These are phyloP conservation scores for Ericerus pela DNA, from an alignment of 1,140 invertebrate genomes.

Conservation along the genomic window DNA sequence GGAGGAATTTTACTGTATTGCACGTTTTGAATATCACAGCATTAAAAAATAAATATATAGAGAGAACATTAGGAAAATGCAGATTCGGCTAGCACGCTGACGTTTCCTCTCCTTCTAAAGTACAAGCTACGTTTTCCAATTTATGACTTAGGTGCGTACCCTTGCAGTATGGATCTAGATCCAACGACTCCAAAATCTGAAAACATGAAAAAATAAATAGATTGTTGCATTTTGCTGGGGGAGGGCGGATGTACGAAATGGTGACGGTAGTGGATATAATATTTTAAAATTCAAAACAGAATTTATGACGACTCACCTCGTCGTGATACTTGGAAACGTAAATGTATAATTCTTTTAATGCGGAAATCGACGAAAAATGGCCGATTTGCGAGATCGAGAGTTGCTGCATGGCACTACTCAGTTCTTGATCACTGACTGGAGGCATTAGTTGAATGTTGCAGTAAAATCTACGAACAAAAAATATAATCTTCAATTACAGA, in stretches of 20 bases:
- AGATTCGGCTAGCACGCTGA: constrained; percentile 36
- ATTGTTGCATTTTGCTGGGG: neutral
- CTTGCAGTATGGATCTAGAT: constrained; percentile 61
- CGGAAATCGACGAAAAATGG: constrained; percentile 78
- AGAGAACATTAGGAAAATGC: neutral
- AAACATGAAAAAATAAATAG: constrained; percentile 22
- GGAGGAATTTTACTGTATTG: constrained; percentile 8
- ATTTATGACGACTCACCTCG: constrained; percentile 46
- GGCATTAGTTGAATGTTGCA: constrained; percentile 65
- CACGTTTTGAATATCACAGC: constrained; percentile 9
- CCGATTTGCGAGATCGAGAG: constrained; percentile 70
- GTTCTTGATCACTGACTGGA: constrained; percentile 79
- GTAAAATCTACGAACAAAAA: constrained; percentile 63
- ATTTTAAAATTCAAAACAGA: neutral
- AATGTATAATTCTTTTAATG: constrained; percentile 84
- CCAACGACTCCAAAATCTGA: constrained; percentile 65
- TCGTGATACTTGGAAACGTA: constrained; percentile 87
- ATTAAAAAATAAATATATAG: constrained; percentile 1
- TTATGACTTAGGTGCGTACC: constrained; percentile 78
- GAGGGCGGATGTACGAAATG: no score
- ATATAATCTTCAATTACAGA: neutral
- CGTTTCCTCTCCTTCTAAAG: constrained; percentile 60
- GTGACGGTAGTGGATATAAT: no score
- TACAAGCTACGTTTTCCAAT: constrained; percentile 77
- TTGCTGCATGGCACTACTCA: constrained; percentile 82